Evolutionary conservation across 2,797 vertebrate genomes (phyloP), one percentile per base, ranked within the genome.

Genomic region (Nothura maculosa): DNA sequence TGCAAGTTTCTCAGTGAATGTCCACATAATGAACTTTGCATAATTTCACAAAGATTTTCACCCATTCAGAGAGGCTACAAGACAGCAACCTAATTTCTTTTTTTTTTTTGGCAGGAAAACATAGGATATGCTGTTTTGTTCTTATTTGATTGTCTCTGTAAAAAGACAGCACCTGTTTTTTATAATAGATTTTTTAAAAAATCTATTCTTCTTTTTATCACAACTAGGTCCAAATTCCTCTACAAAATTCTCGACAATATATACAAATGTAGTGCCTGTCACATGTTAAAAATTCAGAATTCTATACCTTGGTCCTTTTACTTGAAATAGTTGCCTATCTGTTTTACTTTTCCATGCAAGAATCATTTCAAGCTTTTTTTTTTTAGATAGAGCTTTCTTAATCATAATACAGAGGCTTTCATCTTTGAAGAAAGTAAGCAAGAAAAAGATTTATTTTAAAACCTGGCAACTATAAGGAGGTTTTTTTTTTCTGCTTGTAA

Each of bases 351-450:
- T 50, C 12, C 52, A 74, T 12, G 34, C n/a, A 73, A 78, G 10
- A 79, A 12, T 34, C 34, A 70, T 38, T 14, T 47, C 1, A 28
- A 62, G 20, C 25, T 40, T n/a, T 75, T 28, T 36, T 10, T 38
- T 12, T 27, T 61, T 66, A 38, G 21, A 12, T 38, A 62, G 1
- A 6, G 1, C n/a, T 93, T 92, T 69, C 55, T 72, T 90, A 89
- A 92, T 76, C 67, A 36, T 87, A 75, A 58, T 30, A 86, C 10
- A 45, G 34, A 70, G 14, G 28, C 36, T 93, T 93, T 89, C 50
- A 84, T 79, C 63, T 92, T 50, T 76, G 38, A 72, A 86, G 20
- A 32, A 86, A 90, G 62, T 55, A 93, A 96, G 90, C 58, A 90
- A 12, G 32, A 50, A 92, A 81, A 92, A 60, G 11, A 50, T 8